Evolutionary conservation across 2,888 invertebrate species (phyloP).

Genomic region (Drosophila cognata): DNA sequence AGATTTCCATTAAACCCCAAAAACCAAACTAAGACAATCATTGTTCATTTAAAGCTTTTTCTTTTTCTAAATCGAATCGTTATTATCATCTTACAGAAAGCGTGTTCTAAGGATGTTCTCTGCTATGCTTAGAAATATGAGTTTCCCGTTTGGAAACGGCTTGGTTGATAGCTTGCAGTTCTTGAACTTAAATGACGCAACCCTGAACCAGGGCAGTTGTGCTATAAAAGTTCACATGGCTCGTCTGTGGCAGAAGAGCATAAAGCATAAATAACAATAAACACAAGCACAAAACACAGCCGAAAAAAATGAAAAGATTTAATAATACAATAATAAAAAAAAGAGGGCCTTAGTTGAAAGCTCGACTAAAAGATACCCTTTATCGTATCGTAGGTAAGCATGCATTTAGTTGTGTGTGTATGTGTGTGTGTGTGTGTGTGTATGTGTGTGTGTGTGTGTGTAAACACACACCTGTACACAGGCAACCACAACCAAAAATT

Average conservation of each 20-base stretch:
- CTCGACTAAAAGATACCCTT: neutral
- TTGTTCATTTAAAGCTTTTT: neutral
- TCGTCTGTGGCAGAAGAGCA: neutral
- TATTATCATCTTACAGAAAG: neutral
- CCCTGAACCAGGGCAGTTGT: conserved; percentile 29
- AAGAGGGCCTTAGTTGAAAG: neutral
- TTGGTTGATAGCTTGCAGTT: neutral
- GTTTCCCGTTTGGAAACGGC: neutral
- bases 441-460: too few relatives aligned
- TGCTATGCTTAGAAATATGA: neutral
- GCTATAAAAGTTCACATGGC: conserved; percentile 8
- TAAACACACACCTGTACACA: neutral
- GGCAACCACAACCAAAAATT: neutral
- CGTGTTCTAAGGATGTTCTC: neutral
- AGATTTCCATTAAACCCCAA: conserved; percentile 14
- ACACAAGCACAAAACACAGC: conserved; percentile 33
- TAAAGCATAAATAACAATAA: conserved; percentile 45
- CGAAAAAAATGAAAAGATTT: conserved; percentile 39
- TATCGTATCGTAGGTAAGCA: neutral
- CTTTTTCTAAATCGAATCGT: neutral
- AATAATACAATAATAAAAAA: conserved; percentile 25
- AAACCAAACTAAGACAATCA: neutral
- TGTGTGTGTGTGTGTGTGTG: fast-evolving
- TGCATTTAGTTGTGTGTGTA: neutral
- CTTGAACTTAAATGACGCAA: conserved; percentile 7